A percentile compares a stretch with the other conserved stretches of the same genome.
Conservation (phyloP, 2,888 invertebrate species). For the Drosophila nr. perissopoda region DNA sequence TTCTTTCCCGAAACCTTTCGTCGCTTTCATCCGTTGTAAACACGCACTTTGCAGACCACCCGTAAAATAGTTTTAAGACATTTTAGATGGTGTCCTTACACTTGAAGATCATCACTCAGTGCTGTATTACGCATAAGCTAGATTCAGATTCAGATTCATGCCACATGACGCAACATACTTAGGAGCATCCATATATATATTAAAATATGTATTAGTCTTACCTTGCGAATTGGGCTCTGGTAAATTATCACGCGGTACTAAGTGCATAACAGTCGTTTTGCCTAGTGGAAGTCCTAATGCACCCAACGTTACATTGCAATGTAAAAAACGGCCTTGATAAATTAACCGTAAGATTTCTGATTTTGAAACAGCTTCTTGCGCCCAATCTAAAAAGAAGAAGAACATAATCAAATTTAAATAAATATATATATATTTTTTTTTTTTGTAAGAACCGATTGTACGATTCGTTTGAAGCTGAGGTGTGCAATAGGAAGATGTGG, state of each 20-base stretch:
- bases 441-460: not conserved
- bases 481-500: not conserved
- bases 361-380: conserved; percentile 96
- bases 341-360: conserved; percentile 99
- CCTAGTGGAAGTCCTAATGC: conserved; percentile 98
- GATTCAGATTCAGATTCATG: not conserved
- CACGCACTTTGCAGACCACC: too few species aligned
- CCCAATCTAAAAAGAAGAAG: conserved; percentile 92
- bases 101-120: not conserved
- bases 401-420: not conserved
- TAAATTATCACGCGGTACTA: conserved; percentile 99
- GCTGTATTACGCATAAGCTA: not conserved
- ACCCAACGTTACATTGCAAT: conserved; percentile 99
- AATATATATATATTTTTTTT: too few species aligned
- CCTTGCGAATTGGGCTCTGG: conserved; percentile 99
- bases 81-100: too few species aligned
- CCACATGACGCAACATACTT: not conserved
- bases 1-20: not conserved
- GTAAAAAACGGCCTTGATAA: conserved; percentile 99
- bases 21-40: not conserved
- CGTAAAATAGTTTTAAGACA: too few species aligned
- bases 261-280: conserved; percentile 99
- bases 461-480: not conserved
- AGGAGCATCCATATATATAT: not conserved
- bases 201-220: conserved; percentile 81